Evolutionary conservation across 2,113 vertebrate genomes (phyloP).

Genomic region (Dasyprocta punctata): DNA sequence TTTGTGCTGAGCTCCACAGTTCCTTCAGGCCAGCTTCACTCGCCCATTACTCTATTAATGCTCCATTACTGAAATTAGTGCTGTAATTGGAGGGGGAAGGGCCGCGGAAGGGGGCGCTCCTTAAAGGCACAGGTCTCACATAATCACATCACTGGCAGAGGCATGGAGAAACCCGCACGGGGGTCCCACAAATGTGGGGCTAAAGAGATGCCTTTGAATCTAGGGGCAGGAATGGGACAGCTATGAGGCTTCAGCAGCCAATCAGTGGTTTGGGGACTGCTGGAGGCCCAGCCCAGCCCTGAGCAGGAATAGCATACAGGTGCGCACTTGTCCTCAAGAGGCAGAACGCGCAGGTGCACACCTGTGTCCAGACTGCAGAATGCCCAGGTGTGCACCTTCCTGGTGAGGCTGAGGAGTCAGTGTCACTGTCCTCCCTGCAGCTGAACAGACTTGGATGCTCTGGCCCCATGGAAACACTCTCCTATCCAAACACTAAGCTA

Average conservation of each 20-base stretch:
- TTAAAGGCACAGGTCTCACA: slow-evolving; percentile 87
- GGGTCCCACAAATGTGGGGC: slow-evolving; percentile 1
- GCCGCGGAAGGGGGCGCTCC: slow-evolving; percentile 83
- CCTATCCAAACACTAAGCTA: too few species aligned
- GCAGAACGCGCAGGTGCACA: background rate
- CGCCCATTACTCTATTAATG: slow-evolving; percentile 98
- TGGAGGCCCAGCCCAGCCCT: too few species aligned
- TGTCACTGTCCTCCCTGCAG: fast-evolving
- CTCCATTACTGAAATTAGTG: slow-evolving; percentile 99
- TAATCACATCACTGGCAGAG: slow-evolving; percentile 87
- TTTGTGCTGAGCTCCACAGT: slow-evolving; percentile 97
- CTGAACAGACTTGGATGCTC: fast-evolving
- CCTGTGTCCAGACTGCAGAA: background rate
- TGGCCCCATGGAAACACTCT: background rate
- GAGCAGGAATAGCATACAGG: background rate
- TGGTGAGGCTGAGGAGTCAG: too few species aligned
- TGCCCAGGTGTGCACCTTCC: background rate
- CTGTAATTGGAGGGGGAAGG: slow-evolving; percentile 89
- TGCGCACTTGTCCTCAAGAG: fast-evolving
- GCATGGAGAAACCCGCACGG: slow-evolving; percentile 71
- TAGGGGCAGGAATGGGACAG: background rate
- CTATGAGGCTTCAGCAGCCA: background rate
- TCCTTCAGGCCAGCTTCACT: slow-evolving; percentile 91
- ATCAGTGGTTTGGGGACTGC: background rate
- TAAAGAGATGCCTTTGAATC: slow-evolving; percentile 26